These are phyloP conservation scores for Temnothorax longispinosus DNA, from an alignment of 1,140 invertebrate species.

Conservation along the genomic window DNA sequence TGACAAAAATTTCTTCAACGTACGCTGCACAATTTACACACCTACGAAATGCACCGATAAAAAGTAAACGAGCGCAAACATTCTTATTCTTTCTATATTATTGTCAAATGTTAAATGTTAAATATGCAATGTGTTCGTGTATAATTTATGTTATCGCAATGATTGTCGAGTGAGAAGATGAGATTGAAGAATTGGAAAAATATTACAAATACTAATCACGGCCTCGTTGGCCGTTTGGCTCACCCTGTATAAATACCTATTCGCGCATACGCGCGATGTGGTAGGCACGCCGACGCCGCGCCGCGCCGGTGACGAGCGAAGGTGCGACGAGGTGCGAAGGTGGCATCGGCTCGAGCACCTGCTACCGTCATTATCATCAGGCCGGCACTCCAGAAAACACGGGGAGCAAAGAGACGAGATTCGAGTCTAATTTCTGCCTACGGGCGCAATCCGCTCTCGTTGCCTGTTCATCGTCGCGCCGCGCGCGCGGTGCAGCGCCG, in stretches of 20 bases:
- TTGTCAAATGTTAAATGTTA: not conserved
- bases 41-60: not conserved
- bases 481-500: not conserved
- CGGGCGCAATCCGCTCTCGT: constrained; percentile 75
- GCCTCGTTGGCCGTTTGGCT: not conserved
- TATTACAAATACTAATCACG: not conserved
- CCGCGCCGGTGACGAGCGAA: constrained; percentile 51
- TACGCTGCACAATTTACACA: not conserved
- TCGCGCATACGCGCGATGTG: constrained; percentile 61
- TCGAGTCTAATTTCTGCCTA: constrained; percentile 79
- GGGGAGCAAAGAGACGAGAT: constrained; percentile 75
- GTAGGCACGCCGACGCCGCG: constrained; percentile 36
- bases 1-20: not conserved
- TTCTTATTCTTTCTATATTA: not conserved
- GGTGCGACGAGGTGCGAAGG: constrained; percentile 73
- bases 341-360: constrained; percentile 80
- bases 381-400: constrained; percentile 76
- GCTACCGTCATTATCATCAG: constrained; percentile 81
- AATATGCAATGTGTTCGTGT: not conserved
- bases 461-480: constrained; percentile 39
- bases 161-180: not conserved
- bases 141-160: no score
- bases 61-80: not conserved
- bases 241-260: constrained; percentile 49
- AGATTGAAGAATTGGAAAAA: not conserved